phyloP scores from a whole-genome alignment of 2,797 vertebrate genomes.

The Pipistrellus kuhlii region DNA sequence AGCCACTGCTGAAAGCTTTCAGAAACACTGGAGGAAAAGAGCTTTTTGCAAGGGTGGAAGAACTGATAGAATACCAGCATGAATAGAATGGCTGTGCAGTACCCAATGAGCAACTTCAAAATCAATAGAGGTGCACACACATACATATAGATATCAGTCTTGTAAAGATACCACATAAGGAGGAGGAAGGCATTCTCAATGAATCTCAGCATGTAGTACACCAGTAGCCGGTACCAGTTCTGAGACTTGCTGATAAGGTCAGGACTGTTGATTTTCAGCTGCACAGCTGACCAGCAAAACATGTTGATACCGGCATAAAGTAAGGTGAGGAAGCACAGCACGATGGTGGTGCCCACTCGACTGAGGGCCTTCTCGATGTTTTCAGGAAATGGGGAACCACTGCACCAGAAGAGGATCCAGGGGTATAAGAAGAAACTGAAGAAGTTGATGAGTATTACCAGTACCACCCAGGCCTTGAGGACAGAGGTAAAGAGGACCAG shows the following conservation, averaged over 20 bases:
- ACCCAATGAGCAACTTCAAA: constrained; percentile 93
- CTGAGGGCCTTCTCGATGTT: constrained; percentile 97
- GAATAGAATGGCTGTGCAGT: constrained; percentile 93
- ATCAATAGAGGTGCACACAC: constrained; percentile 93
- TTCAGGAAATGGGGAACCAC: constrained; percentile 95
- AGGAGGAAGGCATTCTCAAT: constrained; percentile 94
- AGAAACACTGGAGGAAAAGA: constrained; percentile 93
- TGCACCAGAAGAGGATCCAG: constrained; percentile 96
- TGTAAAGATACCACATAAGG: constrained; percentile 95
- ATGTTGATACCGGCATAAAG: constrained; percentile 98
- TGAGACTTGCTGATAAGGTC: constrained; percentile 97
- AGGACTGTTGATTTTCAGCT: constrained; percentile 94
- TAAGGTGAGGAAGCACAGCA: constrained; percentile 95
- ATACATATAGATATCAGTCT: constrained; percentile 93
- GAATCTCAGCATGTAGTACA: constrained; percentile 96
- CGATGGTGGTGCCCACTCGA: constrained; percentile 94
- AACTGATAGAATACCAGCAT: constrained; percentile 99
- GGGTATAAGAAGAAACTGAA: constrained; percentile 94
- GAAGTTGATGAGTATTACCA: constrained; percentile 93
- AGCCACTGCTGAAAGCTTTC: constrained; percentile 92
- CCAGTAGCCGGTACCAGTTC: constrained; percentile 94
- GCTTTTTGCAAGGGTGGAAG: constrained; percentile 96
- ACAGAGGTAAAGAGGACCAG: constrained; percentile 97
- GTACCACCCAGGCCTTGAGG: constrained; percentile 94
- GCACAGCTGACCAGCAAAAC: constrained; percentile 99